Percentiles rank a stretch among this genome's conserved stretches.
phyloP scores from a whole-genome alignment of 2,888 invertebrate species.

The Acholoe squamosa region DNA sequence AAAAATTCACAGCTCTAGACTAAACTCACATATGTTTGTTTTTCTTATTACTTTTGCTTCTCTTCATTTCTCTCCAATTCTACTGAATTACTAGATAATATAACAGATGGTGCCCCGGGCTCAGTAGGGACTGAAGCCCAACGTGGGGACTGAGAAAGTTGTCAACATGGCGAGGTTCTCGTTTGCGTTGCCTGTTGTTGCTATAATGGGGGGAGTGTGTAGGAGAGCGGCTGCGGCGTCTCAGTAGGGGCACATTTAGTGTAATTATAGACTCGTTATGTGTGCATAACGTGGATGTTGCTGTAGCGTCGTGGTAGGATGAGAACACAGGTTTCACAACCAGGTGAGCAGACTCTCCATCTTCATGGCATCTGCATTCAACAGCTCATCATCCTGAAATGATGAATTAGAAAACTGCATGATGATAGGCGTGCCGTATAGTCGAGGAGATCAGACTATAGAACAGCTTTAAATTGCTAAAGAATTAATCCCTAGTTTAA shows the following conservation, averaged over 20 bases:
- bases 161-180: background rate
- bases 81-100: constrained; percentile 54
- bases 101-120: constrained; percentile 35
- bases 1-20: constrained; percentile 56
- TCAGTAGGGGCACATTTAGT: constrained; percentile 17
- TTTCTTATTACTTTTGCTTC: background rate
- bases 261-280: background rate
- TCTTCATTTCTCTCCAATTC: constrained; percentile 12
- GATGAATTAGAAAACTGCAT: too few species aligned
- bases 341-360: constrained; percentile 93
- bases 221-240: constrained; percentile 49
- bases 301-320: background rate
- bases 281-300: background rate
- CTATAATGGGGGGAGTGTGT: background rate
- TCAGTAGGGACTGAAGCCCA: background rate
- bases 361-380: constrained; percentile 91
- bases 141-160: constrained; percentile 41
- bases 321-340: constrained; percentile 85
- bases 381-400: constrained; percentile 84
- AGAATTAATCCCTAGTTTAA: too few species aligned
- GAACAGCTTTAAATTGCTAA: too few species aligned
- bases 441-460: too few species aligned
- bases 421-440: too few species aligned
- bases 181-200: background rate
- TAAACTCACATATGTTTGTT: constrained; percentile 27